Base-by-base conservation (phyloP, 1,140 invertebrate species). In the Pemphigus obesinymphae region DNA sequence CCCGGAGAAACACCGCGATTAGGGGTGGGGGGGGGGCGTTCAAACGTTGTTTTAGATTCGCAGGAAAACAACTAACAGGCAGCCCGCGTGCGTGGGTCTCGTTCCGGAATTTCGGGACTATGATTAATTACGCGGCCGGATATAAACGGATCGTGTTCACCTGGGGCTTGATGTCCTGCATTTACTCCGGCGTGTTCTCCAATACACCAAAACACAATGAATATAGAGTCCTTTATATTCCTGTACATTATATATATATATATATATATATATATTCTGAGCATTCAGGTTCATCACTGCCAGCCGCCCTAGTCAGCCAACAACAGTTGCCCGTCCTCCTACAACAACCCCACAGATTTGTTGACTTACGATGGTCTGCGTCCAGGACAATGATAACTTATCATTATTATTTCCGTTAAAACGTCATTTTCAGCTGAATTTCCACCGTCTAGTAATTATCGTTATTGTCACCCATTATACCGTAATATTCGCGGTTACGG, bases 101-200 rank as follows among this genome's bases (percentile, higher is more conserved):
- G 37, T 80, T 13, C 6, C 76, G 76, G 76, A 63, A 80, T 63
- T 80, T 80, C 76, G 3, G 37, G 37, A 29, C 37, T 63, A 80
- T 61, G 76, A 80, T 80, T 80, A 80, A 80, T 80, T 80, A 80
- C 40, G 26, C 8, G 37, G 37, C 17, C 76, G 76, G 55, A 80
- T 80, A 61, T 43, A 20, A 34, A 20, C 26, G 34, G 55, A 61
- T 63, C 37, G 55, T 63, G 55, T 45, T 80, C 76, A 80, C 76
- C 76, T 80, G 76, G 23, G n/a, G 23, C 15, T 61, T 58, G 55
- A 80, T 45, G 37, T 45, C 55, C 10, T 5, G 4, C 76, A 45
- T 63, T 61, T 63, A 80, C 34, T 43, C n/a, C 20, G 17, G 37
- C 66, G 20, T 23, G 66, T 43, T 53, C 15, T 75, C 29, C 31